Evolutionary conservation across 2,888 invertebrate genomes (phyloP).

Genomic region (Boloria selene): DNA sequence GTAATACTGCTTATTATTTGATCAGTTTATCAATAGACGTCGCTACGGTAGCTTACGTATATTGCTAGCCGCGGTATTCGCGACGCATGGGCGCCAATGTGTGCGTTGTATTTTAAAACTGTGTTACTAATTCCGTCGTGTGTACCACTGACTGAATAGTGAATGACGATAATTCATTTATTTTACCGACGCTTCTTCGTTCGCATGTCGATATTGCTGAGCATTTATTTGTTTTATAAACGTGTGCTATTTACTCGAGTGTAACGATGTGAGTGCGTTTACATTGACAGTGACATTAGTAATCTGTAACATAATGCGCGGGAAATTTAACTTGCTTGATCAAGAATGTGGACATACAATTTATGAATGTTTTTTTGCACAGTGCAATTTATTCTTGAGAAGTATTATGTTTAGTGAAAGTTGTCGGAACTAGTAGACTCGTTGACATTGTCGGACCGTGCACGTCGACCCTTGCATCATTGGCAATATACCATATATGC

Average conservation of each 20-base stretch:
- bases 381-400: slow-evolving; percentile 33
- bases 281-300: slow-evolving; percentile 64
- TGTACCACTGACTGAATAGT: slow-evolving; percentile 26
- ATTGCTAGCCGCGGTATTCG: slow-evolving; percentile 13
- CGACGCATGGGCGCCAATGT: slow-evolving; percentile 52
- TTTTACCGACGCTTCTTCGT: slow-evolving; percentile 43
- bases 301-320: slow-evolving; percentile 55
- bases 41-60: slow-evolving; percentile 42
- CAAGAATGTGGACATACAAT: slow-evolving; percentile 33
- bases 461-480: slow-evolving; percentile 58
- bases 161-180: slow-evolving; percentile 46
- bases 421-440: slow-evolving; percentile 58
- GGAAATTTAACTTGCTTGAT: slow-evolving; percentile 56
- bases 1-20: slow-evolving; percentile 42
- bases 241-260: slow-evolving; percentile 47
- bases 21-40: slow-evolving; percentile 50
- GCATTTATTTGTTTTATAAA: slow-evolving; percentile 34
- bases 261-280: slow-evolving; percentile 42
- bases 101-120: slow-evolving; percentile 54
- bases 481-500: slow-evolving; percentile 66
- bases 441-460: slow-evolving; percentile 60
- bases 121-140: slow-evolving; percentile 43
- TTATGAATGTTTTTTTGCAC: slow-evolving; percentile 28
- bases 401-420: slow-evolving; percentile 60
- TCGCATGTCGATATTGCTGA: slow-evolving; percentile 37